These are phyloP conservation scores for Harpegnathos saltator DNA, from an alignment of 1,140 invertebrate genomes.

Conservation along the genomic window DNA sequence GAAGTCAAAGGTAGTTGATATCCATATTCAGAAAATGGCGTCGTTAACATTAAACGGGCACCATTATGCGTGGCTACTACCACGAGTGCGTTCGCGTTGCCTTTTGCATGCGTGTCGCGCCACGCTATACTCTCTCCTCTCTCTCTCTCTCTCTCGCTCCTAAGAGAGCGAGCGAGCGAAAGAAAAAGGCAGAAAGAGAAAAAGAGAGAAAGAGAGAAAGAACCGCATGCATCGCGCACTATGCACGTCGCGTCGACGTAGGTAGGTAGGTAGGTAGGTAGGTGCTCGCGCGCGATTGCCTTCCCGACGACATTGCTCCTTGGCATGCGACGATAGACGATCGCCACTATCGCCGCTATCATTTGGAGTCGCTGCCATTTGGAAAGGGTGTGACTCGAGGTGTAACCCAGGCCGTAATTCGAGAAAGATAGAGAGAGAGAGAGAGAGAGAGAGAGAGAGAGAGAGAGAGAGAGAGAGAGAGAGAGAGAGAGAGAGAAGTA, in stretches of 20 bases:
- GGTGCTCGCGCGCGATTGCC: conserved; percentile 8
- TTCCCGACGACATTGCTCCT: conserved; percentile 78
- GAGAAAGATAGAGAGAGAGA: conserved; percentile 26
- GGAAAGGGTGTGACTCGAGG: conserved; percentile 80
- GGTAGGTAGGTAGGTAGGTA: background rate
- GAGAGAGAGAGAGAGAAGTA: too few species aligned
- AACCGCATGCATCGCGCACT: conserved; percentile 19
- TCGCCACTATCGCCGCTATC: conserved; percentile 77
- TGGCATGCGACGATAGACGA: conserved; percentile 82
- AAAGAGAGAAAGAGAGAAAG: conserved; percentile 51
- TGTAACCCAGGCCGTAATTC: conserved; percentile 74
- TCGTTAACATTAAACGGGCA: conserved; percentile 85
- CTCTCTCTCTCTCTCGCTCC: too few species aligned
- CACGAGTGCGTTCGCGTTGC: conserved; percentile 18
- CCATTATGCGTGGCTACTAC: conserved; percentile 80
- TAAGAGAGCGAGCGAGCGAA: conserved; percentile 25
- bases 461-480: too few species aligned
- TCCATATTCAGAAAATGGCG: conserved; percentile 85
- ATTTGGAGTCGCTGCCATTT: conserved; percentile 82
- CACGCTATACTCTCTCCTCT: too few species aligned
- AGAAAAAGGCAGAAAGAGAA: too few species aligned
- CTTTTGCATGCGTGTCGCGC: conserved; percentile 29
- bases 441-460: too few species aligned
- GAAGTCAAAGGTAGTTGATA: conserved; percentile 81
- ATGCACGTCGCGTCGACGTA: conserved; percentile 37